phyloP scores from a whole-genome alignment of 1,140 invertebrate genomes.

The Apis florea region DNA sequence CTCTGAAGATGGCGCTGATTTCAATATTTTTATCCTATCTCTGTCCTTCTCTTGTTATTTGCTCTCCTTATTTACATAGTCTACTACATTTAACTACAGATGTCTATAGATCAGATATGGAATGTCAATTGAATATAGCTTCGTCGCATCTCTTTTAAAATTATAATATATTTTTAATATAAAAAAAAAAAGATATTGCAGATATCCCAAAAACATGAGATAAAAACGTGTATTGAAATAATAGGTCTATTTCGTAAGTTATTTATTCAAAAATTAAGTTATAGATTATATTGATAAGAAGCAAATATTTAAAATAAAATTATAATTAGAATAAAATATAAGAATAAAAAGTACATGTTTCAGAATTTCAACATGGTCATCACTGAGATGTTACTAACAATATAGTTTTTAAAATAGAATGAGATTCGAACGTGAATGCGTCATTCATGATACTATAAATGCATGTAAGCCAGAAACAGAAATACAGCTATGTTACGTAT shows the following conservation, averaged over 20 bases:
- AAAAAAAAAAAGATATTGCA: no score
- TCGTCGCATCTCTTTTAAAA: no score
- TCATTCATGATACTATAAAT: slow-evolving; percentile 48
- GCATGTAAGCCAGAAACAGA: not conserved
- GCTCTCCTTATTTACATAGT: no score
- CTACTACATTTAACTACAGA: no score
- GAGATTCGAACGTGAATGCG: slow-evolving; percentile 27
- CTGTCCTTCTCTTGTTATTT: no score
- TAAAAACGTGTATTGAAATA: not conserved
- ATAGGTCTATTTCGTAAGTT: not conserved
- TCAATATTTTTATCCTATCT: no score
- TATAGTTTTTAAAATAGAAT: slow-evolving; percentile 49
- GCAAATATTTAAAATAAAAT: not conserved
- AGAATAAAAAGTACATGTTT: not conserved
- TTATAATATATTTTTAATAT: no score
- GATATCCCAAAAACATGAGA: no score
- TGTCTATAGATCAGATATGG: no score
- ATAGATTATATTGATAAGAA: not conserved
- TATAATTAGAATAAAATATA: not conserved
- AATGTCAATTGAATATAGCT: no score
- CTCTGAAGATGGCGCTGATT: no score
- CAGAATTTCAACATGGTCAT: no score
- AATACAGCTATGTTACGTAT: not conserved
- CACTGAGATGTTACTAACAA: slow-evolving; percentile 8
- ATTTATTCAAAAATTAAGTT: not conserved